Evolutionary conservation across 2,888 invertebrate species (phyloP).

Genomic region (Exephanes ischioxanthus): DNA sequence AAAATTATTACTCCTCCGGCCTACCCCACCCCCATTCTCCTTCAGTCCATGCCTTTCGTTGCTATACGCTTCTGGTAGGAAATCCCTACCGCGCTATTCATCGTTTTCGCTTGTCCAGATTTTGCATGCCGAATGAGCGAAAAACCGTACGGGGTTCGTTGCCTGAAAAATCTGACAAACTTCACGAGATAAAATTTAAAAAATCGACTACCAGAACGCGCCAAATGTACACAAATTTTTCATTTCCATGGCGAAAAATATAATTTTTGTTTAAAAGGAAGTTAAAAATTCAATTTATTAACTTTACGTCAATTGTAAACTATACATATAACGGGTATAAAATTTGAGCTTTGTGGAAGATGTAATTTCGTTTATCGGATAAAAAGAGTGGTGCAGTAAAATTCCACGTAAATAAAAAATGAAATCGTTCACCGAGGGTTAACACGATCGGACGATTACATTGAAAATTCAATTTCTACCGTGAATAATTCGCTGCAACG

Average conservation of each 20-base stretch:
- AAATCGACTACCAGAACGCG: neutral
- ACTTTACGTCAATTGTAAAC: too few species aligned
- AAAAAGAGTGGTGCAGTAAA: too few species aligned
- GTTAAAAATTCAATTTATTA: too few species aligned
- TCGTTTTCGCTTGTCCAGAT: constrained; percentile 10
- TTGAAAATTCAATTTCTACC: neutral
- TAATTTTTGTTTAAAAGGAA: too few species aligned
- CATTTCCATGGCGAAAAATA: neutral
- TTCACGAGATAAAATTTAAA: neutral
- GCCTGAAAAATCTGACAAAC: neutral
- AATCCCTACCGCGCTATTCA: constrained; percentile 2
- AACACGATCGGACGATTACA: too few species aligned
- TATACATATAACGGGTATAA: too few species aligned
- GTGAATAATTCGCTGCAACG: too few species aligned
- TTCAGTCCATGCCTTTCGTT: neutral
- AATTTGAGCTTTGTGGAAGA: too few species aligned
- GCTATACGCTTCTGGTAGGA: neutral
- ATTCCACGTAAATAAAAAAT: too few species aligned
- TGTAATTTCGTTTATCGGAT: too few species aligned
- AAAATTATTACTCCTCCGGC: constrained; percentile 11
- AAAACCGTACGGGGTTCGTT: neutral
- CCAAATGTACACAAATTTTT: neutral
- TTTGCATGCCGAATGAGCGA: constrained; percentile 11
- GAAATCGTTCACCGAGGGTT: too few species aligned
- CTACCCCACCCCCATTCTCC: neutral